A percentile compares a stretch with the other conserved stretches of the same genome.
phyloP scores from a whole-genome alignment of 1,140 invertebrate genomes.

The Pantala flavescens region DNA sequence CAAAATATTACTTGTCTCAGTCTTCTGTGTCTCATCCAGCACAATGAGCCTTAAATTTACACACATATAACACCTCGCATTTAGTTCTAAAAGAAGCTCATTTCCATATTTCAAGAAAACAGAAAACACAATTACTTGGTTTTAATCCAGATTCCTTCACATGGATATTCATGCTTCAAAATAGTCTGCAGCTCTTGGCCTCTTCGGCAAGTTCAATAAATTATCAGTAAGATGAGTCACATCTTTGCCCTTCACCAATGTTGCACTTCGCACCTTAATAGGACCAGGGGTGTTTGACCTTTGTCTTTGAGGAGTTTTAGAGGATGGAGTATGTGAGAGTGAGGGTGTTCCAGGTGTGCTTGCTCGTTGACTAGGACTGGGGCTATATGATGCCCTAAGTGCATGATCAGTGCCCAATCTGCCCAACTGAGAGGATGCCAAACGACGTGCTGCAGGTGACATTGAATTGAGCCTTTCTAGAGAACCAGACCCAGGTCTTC shows the following conservation, averaged over 20 bases:
- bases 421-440: constrained; percentile 57
- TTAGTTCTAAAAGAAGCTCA: too few relatives aligned
- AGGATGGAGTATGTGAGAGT: constrained; percentile 25
- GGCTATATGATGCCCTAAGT: constrained; percentile 43
- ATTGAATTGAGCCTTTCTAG: constrained; percentile 75
- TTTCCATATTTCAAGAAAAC: too few relatives aligned
- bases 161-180: constrained; percentile 31
- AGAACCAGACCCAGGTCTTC: constrained; percentile 27
- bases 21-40: too few relatives aligned
- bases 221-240: constrained; percentile 55
- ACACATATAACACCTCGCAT: too few relatives aligned
- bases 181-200: constrained; percentile 52
- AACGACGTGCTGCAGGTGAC: constrained; percentile 83
- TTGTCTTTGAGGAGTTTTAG: constrained; percentile 33
- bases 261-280: constrained; percentile 23
- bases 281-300: constrained; percentile 31
- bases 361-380: constrained; percentile 28
- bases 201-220: constrained; percentile 54
- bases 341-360: constrained; percentile 30
- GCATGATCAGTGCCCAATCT: constrained; percentile 39
- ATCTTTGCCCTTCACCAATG: constrained; percentile 27
- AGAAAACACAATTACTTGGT: too few relatives aligned
- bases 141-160: too few relatives aligned
- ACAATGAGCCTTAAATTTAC: too few relatives aligned
- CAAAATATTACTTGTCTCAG: too few relatives aligned